Conservation (phyloP, 2,888 invertebrate species). For the Spodoptera exigua region DNA sequence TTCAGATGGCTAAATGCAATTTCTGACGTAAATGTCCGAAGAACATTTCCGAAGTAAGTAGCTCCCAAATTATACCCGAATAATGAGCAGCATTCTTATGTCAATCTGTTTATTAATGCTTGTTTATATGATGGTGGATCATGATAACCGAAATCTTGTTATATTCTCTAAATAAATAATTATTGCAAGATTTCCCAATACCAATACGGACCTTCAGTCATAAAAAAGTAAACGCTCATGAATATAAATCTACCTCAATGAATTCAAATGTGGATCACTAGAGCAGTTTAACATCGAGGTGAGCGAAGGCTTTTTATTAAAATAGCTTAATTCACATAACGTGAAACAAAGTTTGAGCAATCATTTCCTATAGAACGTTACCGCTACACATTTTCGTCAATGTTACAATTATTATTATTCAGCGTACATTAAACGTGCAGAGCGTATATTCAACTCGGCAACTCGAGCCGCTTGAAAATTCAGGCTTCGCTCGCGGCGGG, state of each 20-base stretch:
- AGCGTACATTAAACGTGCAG: conserved; percentile 60
- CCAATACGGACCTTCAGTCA: no score
- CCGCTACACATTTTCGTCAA: conserved; percentile 57
- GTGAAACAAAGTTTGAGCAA: conserved; percentile 49
- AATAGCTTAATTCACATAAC: conserved; percentile 34
- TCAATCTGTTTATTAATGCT: no score
- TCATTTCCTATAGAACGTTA: conserved; percentile 47
- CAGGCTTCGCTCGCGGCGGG: conserved; percentile 74
- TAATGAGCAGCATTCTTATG: no score
- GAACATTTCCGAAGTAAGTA: no score
- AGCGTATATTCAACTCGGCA: conserved; percentile 67
- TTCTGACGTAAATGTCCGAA: no score
- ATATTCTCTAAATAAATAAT: no score
- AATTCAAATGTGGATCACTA: neutral
- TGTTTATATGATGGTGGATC: no score
- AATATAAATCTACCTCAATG: neutral
- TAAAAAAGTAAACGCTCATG: no score
- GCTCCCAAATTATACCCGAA: no score
- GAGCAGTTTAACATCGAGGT: neutral
- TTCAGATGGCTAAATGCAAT: no score
- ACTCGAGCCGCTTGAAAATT: conserved; percentile 83
- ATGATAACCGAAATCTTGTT: no score
- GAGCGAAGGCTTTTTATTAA: conserved; percentile 3
- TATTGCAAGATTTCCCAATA: no score
- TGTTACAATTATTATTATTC: conserved; percentile 65